Percentiles rank a stretch among this genome's conserved stretches.
Conservation (phyloP, 2,888 invertebrate genomes). For the Corythucha ciliata region DNA sequence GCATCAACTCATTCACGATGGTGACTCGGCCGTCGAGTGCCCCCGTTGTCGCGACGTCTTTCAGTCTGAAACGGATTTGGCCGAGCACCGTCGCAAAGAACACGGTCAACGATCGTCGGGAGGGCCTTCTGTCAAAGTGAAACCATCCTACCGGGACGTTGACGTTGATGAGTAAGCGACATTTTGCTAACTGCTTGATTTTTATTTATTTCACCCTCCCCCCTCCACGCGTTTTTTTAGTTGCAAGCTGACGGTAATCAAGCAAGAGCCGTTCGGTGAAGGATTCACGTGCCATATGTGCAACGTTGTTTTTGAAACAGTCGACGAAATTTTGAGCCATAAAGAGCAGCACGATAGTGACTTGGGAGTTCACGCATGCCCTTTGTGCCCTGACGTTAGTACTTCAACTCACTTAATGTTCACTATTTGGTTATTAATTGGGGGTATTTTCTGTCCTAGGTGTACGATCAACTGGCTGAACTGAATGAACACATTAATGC, state of each 20-base stretch:
- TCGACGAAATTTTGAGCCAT: conserved; percentile 26
- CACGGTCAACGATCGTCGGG: conserved; percentile 11
- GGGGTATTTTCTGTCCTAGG: too few species aligned
- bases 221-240: not conserved
- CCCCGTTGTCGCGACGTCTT: conserved; percentile 72
- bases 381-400: conserved; percentile 59
- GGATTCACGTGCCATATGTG: conserved; percentile 24
- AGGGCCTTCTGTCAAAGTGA: conserved; percentile 10
- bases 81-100: conserved; percentile 16
- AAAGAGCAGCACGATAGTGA: conserved; percentile 42
- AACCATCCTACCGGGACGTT: not conserved
- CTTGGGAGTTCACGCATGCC: conserved; percentile 56
- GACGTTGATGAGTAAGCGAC: not conserved
- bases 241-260: conserved; percentile 32
- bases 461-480: too few species aligned
- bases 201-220: too few species aligned
- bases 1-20: conserved; percentile 59
- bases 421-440: not conserved
- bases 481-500: too few species aligned
- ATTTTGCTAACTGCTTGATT: not conserved
- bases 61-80: conserved; percentile 39
- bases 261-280: conserved; percentile 37
- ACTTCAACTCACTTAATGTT: conserved; percentile 2
- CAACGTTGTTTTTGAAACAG: conserved; percentile 24
- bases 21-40: conserved; percentile 71